Evolutionary conservation across 2,113 vertebrate genomes (phyloP).

Genomic region (Poecilia latipinna): DNA sequence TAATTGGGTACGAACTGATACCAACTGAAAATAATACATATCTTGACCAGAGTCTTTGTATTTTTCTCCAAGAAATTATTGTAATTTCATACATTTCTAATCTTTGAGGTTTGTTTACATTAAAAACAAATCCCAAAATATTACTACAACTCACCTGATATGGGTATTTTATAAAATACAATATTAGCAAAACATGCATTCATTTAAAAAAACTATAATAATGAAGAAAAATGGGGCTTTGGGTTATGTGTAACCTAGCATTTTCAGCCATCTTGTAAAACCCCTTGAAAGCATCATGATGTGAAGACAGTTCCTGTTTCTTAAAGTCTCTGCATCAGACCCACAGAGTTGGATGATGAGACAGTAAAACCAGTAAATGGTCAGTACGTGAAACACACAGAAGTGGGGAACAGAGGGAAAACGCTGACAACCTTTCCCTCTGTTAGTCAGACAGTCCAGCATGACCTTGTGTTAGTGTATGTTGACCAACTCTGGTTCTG

Average conservation of each 20-base stretch:
- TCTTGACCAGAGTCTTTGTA: too few species aligned
- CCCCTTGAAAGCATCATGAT: background rate
- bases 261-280: background rate
- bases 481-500: background rate
- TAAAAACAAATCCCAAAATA: too few species aligned
- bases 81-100: too few species aligned
- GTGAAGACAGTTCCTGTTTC: background rate
- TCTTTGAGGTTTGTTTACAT: too few species aligned
- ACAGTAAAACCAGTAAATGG: background rate
- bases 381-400: background rate
- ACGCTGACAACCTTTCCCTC: background rate
- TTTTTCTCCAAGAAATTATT: too few species aligned
- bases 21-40: too few species aligned
- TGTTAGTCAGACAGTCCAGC: slow-evolving; percentile 19
- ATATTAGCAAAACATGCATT: too few species aligned
- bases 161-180: too few species aligned
- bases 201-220: too few species aligned
- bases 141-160: too few species aligned
- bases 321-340: background rate
- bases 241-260: background rate
- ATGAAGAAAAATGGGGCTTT: too few species aligned
- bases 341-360: background rate
- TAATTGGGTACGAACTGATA: too few species aligned
- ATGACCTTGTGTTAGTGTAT: slow-evolving; percentile 9
- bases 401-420: background rate